Evolutionary conservation across 1,140 invertebrate genomes (phyloP).

Genomic region (Doryteuthis pealeii): DNA sequence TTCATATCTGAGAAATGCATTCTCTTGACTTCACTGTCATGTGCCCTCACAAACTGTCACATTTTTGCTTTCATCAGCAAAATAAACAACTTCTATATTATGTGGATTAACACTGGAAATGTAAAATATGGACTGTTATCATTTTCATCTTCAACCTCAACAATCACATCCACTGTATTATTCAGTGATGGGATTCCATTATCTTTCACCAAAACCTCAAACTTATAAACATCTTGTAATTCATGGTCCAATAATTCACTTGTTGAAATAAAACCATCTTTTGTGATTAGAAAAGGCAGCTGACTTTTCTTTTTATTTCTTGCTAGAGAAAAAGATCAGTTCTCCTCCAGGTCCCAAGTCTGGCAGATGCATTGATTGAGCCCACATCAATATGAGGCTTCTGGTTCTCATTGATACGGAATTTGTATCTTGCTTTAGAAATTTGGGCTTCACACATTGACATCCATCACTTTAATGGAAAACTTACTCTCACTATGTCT

Average conservation of each 20-base stretch:
- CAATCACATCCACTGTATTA: conserved; percentile 22
- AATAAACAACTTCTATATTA: too few relatives aligned
- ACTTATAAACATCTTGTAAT: conserved; percentile 21
- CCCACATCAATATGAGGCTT: background rate
- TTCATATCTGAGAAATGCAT: too few relatives aligned
- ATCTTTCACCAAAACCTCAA: conserved; percentile 21
- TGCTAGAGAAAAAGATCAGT: conserved; percentile 29
- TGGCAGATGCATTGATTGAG: conserved; percentile 32
- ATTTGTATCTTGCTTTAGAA: conserved; percentile 25
- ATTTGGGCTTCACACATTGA: conserved; percentile 23
- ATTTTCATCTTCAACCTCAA: conserved; percentile 25
- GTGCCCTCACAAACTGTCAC: too few relatives aligned
- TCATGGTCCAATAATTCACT: conserved; percentile 23
- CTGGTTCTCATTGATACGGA: background rate
- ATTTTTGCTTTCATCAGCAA: too few relatives aligned
- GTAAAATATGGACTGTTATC: conserved; percentile 26
- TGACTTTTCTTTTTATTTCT: background rate
- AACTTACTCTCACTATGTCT: conserved; percentile 15
- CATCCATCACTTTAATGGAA: conserved; percentile 21
- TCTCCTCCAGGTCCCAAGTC: conserved; percentile 40
- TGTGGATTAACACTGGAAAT: conserved; percentile 16
- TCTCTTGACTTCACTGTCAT: too few relatives aligned
- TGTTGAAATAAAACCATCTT: conserved; percentile 25
- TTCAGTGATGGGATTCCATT: conserved; percentile 19
- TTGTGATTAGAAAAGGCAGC: conserved; percentile 23